phyloP scores from a whole-genome alignment of 2,888 invertebrate genomes.

The Julus scanicus region DNA sequence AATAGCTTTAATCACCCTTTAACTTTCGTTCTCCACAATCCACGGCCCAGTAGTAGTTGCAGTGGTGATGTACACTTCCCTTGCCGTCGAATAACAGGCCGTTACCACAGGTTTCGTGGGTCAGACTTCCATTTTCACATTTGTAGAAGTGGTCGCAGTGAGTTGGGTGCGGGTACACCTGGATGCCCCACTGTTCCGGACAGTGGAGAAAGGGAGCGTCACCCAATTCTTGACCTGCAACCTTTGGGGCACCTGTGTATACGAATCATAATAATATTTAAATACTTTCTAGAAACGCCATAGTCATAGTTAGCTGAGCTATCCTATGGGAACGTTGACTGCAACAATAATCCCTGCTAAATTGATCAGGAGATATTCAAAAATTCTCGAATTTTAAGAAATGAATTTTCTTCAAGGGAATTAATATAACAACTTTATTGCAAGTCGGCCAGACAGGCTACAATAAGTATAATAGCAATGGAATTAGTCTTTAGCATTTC shows the following conservation, averaged over 20 bases:
- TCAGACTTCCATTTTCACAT: conserved; percentile 89
- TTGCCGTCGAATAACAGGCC: conserved; percentile 91
- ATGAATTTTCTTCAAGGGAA: too few relatives aligned
- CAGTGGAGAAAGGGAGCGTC: conserved; percentile 64
- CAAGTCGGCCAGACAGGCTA: too few relatives aligned
- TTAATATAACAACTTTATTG: too few relatives aligned
- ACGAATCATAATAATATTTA: not conserved
- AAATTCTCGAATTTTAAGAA: too few relatives aligned
- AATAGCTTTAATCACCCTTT: conserved; percentile 61
- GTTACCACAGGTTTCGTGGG: conserved; percentile 90
- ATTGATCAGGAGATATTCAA: too few relatives aligned
- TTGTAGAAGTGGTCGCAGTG: conserved; percentile 89
- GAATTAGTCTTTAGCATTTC: too few relatives aligned
- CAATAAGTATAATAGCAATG: too few relatives aligned
- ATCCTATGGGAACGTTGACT: too few relatives aligned
- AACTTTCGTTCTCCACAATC: conserved; percentile 75
- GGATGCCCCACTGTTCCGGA: conserved; percentile 82
- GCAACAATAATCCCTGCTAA: too few relatives aligned
- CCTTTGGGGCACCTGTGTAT: conserved; percentile 32
- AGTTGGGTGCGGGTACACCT: conserved; percentile 88
- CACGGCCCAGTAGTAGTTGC: conserved; percentile 94
- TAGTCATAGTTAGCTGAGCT: too few relatives aligned
- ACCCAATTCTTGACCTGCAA: conserved; percentile 52
- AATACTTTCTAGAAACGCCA: too few relatives aligned
- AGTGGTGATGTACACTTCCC: conserved; percentile 88